Percentiles rank a stretch among this genome's conserved stretches.
These are phyloP conservation scores for Euschistus heros DNA, from an alignment of 1,140 invertebrate species.

Conservation along the genomic window DNA sequence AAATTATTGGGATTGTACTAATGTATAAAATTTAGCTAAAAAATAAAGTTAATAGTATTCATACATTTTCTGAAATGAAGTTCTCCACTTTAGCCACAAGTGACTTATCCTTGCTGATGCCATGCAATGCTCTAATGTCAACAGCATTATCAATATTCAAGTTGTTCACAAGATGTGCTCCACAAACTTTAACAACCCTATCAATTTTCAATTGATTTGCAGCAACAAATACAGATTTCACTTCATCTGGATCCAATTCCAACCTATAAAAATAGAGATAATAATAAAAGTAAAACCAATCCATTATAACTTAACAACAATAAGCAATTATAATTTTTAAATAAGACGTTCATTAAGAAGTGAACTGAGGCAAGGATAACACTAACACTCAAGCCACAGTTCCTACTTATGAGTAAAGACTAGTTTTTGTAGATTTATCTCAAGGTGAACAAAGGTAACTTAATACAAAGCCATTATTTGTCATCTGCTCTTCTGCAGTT, in stretches of 20 bases:
- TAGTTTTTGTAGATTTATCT: too few relatives aligned
- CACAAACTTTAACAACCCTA: constrained; percentile 56
- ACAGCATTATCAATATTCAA: constrained; percentile 59
- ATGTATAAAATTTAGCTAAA: too few relatives aligned
- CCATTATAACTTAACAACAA: too few relatives aligned
- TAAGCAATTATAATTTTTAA: too few relatives aligned
- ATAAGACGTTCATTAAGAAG: too few relatives aligned
- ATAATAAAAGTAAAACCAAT: neutral
- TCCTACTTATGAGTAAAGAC: too few relatives aligned
- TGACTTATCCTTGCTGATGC: constrained; percentile 48
- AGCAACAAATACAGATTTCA: constrained; percentile 61
- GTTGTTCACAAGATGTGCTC: constrained; percentile 53
- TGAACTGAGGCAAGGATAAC: too few relatives aligned
- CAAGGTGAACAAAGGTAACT: too few relatives aligned
- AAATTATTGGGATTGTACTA: too few relatives aligned
- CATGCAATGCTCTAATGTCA: constrained; percentile 53
- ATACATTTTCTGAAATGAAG: constrained; percentile 60
- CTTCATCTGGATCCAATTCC: constrained; percentile 44
- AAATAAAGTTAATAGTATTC: constrained; percentile 22
- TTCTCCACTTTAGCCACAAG: constrained; percentile 52
- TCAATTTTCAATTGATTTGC: constrained; percentile 64
- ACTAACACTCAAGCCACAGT: too few relatives aligned
- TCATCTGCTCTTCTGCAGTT: too few relatives aligned
- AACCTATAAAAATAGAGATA: constrained; percentile 37
- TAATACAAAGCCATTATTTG: too few relatives aligned